Evolutionary conservation across 2,888 invertebrate genomes (phyloP).

Genomic region (Drosophila sordidula): DNA sequence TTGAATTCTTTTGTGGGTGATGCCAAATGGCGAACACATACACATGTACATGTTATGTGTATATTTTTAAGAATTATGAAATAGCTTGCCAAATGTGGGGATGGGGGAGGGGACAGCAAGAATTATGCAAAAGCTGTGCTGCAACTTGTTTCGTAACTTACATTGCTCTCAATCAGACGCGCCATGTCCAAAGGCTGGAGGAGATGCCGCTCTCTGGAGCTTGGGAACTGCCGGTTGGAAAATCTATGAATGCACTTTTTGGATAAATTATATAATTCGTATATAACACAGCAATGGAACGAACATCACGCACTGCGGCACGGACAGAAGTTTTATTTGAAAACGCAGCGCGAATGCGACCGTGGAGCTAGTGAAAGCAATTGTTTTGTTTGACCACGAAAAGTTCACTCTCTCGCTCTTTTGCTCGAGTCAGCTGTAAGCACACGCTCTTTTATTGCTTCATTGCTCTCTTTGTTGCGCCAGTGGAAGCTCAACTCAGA

Average conservation of each 20-base stretch:
- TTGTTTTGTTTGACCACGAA: conserved; percentile 70
- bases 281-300: conserved; percentile 47
- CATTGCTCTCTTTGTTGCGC: conserved; percentile 3
- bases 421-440: background rate
- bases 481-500: background rate
- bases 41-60: conserved; percentile 11
- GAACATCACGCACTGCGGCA: conserved; percentile 40
- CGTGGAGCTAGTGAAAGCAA: conserved; percentile 57
- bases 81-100: conserved; percentile 22
- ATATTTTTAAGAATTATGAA: conserved; percentile 61
- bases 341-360: conserved; percentile 49
- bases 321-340: conserved; percentile 47
- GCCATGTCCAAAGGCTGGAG: conserved; percentile 54
- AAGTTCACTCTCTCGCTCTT: conserved; percentile 27
- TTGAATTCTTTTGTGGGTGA: conserved; percentile 36
- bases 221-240: conserved; percentile 14
- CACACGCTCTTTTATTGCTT: conserved; percentile 27
- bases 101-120: conserved; percentile 1
- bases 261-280: conserved; percentile 58
- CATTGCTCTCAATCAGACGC: conserved; percentile 66
- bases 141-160: conserved; percentile 61
- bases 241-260: conserved; percentile 54
- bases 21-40: conserved; percentile 34
- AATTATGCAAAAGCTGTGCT: conserved; percentile 64
- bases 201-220: conserved; percentile 26